phyloP scores from a whole-genome alignment of 2,113 vertebrate genomes.

The Cyphomyrus discorhynchus region DNA sequence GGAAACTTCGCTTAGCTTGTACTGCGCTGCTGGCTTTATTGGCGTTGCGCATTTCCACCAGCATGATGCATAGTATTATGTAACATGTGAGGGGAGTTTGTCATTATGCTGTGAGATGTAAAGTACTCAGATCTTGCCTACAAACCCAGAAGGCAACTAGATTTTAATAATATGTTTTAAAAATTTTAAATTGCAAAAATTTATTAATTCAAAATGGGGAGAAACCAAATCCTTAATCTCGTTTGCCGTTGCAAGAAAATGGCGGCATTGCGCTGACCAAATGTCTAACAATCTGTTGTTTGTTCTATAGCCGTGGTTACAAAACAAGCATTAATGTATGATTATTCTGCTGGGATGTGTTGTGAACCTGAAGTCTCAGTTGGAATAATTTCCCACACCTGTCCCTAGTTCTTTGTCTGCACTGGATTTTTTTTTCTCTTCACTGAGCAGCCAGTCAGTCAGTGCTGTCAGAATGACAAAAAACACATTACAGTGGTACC shows the following conservation, averaged over 20 bases:
- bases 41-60: background rate
- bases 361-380: background rate
- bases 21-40: background rate
- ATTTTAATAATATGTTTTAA: background rate
- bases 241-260: background rate
- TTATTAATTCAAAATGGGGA: background rate
- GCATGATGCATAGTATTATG: background rate
- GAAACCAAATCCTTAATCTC: background rate
- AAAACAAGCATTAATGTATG: background rate
- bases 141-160: background rate
- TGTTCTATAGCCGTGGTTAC: background rate
- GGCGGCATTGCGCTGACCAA: background rate
- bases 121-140: background rate
- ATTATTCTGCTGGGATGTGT: background rate
- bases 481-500: background rate
- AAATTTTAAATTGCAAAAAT: background rate
- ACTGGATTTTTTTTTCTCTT: background rate
- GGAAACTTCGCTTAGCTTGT: background rate
- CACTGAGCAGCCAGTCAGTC: background rate
- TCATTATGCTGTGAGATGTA: background rate
- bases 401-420: background rate
- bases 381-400: background rate
- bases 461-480: background rate
- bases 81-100: background rate
- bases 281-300: slow-evolving; percentile 1